Conservation (phyloP, 2,888 invertebrate genomes). For the Tinea pellionella region DNA sequence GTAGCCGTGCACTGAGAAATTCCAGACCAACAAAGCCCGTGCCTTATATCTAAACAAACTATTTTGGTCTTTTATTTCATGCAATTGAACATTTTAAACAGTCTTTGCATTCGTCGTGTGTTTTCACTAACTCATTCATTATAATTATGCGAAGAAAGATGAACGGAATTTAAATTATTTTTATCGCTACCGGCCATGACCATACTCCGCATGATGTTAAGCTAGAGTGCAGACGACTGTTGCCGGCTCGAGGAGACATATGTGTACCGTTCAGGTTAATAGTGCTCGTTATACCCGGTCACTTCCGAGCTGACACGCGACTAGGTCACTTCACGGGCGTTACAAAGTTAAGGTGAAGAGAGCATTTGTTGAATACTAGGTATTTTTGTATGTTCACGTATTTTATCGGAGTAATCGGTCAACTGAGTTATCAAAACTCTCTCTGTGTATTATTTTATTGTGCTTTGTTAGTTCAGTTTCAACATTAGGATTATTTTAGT, state of each 20-base stretch:
- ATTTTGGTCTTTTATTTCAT: neutral
- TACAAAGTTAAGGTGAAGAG: too few species aligned
- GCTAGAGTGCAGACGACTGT: too few species aligned
- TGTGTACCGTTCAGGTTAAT: too few species aligned
- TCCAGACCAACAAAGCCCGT: constrained; percentile 7
- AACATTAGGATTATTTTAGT: neutral
- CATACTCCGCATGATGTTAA: too few species aligned
- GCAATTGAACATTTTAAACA: constrained; percentile 1
- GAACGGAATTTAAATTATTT: neutral
- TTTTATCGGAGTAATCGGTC: neutral
- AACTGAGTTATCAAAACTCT: neutral
- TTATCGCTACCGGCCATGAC: neutral
- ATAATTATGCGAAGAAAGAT: neutral
- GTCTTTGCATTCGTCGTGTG: neutral
- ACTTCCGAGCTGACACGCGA: too few species aligned
- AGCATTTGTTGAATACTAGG: neutral
- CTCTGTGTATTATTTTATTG: neutral
- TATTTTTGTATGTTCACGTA: too few species aligned
- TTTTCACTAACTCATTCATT: neutral
- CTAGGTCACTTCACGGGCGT: too few species aligned
- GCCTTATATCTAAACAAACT: constrained; percentile 8
- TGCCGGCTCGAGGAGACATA: too few species aligned
- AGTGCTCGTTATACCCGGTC: too few species aligned
- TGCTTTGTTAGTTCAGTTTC: neutral
- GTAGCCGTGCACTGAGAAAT: constrained; percentile 7